Base-by-base conservation (phyloP, 2,797 vertebrate species). In the Rhinatrema bivittatum region DNA sequence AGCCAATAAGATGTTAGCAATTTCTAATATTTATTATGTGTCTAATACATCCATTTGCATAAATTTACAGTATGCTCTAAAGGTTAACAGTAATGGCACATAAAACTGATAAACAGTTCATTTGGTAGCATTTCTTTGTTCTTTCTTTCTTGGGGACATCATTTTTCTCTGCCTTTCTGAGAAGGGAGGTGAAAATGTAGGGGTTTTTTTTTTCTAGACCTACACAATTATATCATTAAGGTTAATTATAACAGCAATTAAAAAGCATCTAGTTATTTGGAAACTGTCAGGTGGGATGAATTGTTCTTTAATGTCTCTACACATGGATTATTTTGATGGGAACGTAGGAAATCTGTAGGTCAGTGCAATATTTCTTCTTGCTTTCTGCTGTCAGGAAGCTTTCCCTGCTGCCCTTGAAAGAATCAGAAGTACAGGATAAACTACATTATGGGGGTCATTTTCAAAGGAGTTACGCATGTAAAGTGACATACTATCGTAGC, bases 231-330 rank as follows among this genome's bases (percentile, higher is more conserved):
- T 60, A 67, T 77, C 79, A 78, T 72, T 76, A 78, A 77, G 65
- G 85, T 81, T 91, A 88, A 91, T 91, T 86, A 78, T 55, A 74
- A 60, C 42, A 76, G 66, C 70, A 84, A 89, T 91, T 88, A 87
- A 80, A 84, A 84, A 68, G 62, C 49, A 72, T 72, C 79, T 71
- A 72, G 73, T 74, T 85, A 69, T 80, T 81, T 67, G 64, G 52
- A 71, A 79, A 65, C 68, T 73, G 72, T 67, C 66, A 74, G 51
- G 66, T 52, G 66, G 64, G 73, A 79, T 71, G 68, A 82, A 86
- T 70, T 52, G 60, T 56, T 71, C 57, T 60, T 70, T 70, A 68
- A 63, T 68, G 65, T 65, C 46, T 68, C 30, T 67, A 68, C 65
- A 72, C 69, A 63, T 72, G 72, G 64, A 65, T 70, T 76, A 48